A percentile compares a stretch with the other conserved stretches of the same genome.
These are phyloP conservation scores for Nephotettix cincticeps DNA, from an alignment of 1,140 invertebrate species.

Conservation along the genomic window DNA sequence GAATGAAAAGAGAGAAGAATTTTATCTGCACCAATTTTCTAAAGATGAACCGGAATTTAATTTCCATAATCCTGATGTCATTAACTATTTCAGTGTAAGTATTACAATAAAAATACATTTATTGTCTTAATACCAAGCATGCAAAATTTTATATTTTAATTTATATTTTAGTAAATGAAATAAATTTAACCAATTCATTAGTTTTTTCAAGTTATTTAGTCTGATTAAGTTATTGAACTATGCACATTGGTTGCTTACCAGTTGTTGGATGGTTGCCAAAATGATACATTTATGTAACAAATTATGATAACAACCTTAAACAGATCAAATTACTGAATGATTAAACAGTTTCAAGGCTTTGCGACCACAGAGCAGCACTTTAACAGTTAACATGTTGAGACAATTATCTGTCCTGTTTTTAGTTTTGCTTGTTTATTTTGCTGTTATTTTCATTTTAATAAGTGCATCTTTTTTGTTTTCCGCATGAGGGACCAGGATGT, in stretches of 20 bases:
- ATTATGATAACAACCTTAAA: no score
- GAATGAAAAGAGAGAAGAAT: slow-evolving; percentile 63
- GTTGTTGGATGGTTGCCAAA: no score
- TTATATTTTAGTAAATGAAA: neutral
- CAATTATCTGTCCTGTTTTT: neutral
- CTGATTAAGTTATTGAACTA: no score
- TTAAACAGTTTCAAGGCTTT: no score
- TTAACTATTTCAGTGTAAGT: slow-evolving; percentile 60
- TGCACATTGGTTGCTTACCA: no score
- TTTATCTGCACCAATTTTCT: slow-evolving; percentile 72
- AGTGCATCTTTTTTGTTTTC: slow-evolving; percentile 19
- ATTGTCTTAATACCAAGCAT: slow-evolving; percentile 44
- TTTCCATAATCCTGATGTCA: slow-evolving; percentile 60
- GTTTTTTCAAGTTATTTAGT: neutral
- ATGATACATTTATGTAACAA: no score
- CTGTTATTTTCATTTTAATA: neutral
- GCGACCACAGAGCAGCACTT: no score
- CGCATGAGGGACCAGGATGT: no score
- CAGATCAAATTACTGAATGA: no score
- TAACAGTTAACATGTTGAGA: neutral
- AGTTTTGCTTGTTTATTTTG: neutral
- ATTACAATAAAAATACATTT: no score
- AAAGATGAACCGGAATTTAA: slow-evolving; percentile 75
- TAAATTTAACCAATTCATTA: slow-evolving; percentile 35
- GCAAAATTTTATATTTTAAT: slow-evolving; percentile 50